These are phyloP conservation scores for Rhabdornis inornatus DNA, from an alignment of 2,113 vertebrate species.

Conservation along the genomic window DNA sequence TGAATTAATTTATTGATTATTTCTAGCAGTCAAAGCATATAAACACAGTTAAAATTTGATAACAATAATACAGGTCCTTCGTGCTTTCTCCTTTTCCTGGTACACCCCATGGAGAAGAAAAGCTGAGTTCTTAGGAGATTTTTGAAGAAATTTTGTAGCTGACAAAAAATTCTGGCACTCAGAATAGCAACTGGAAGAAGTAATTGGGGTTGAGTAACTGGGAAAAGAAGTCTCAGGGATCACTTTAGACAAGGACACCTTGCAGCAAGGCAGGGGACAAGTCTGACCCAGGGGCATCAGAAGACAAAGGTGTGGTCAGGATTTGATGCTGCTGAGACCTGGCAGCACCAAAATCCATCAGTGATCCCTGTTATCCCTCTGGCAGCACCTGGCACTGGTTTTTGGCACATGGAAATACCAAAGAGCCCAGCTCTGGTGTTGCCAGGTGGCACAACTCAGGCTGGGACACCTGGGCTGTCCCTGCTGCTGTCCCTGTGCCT, in stretches of 20 bases:
- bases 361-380: neutral
- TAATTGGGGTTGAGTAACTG: neutral
- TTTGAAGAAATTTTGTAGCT: neutral
- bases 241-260: rapidly evolving
- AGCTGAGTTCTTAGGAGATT: neutral
- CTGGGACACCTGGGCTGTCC: neutral
- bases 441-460: neutral
- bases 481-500: neutral
- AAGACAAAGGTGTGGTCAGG: neutral
- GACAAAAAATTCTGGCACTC: neutral
- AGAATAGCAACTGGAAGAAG: neutral
- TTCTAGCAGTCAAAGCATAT: neutral
- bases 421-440: neutral
- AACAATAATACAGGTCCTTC: neutral
- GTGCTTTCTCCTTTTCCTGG: neutral
- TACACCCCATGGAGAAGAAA: neutral
- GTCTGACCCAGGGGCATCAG: neutral
- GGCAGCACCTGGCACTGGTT: neutral
- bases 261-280: neutral
- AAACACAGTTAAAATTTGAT: neutral
- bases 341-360: neutral
- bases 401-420: neutral
- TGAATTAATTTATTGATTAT: neutral
- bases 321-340: neutral
- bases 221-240: neutral